These are phyloP conservation scores for Adelognathus sp. DNA, from an alignment of 2,888 invertebrate species.

Conservation along the genomic window DNA sequence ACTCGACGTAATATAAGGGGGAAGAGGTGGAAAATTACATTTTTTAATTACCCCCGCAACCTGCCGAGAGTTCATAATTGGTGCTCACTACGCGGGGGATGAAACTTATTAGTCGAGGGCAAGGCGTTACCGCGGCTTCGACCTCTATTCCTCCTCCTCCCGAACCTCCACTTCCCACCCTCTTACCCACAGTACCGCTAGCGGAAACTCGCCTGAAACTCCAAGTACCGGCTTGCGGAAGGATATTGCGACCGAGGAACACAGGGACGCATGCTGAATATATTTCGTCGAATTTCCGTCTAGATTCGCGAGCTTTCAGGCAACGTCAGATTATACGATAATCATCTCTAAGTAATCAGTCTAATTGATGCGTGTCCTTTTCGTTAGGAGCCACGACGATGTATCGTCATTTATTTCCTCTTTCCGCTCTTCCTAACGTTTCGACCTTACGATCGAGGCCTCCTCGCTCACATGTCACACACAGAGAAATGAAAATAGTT, in stretches of 20 bases:
- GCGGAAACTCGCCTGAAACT: constrained; percentile 58
- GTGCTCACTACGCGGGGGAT: constrained; percentile 80
- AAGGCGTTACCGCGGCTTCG: constrained; percentile 55
- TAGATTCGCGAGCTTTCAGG: too few relatives aligned
- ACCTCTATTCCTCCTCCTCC: constrained; percentile 32
- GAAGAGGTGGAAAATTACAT: constrained; percentile 72
- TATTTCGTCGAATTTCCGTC: too few relatives aligned
- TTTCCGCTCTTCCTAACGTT: too few relatives aligned
- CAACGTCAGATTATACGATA: too few relatives aligned
- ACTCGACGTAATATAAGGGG: constrained; percentile 13
- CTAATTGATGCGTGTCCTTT: too few relatives aligned
- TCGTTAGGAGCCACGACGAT: too few relatives aligned
- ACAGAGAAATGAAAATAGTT: too few relatives aligned
- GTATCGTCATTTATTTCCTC: too few relatives aligned
- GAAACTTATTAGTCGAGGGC: constrained; percentile 78
- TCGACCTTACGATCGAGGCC: too few relatives aligned
- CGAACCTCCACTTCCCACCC: constrained; percentile 12
- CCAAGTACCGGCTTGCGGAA: constrained; percentile 66
- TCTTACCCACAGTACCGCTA: constrained; percentile 32
- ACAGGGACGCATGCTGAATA: constrained; percentile 68
- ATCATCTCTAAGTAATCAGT: too few relatives aligned
- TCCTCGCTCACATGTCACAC: too few relatives aligned
- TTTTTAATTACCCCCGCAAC: constrained; percentile 74
- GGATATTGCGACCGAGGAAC: constrained; percentile 60
- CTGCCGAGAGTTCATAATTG: constrained; percentile 78